These are phyloP conservation scores for Allygus modestus DNA, from an alignment of 2,888 invertebrate species.

Conservation along the genomic window DNA sequence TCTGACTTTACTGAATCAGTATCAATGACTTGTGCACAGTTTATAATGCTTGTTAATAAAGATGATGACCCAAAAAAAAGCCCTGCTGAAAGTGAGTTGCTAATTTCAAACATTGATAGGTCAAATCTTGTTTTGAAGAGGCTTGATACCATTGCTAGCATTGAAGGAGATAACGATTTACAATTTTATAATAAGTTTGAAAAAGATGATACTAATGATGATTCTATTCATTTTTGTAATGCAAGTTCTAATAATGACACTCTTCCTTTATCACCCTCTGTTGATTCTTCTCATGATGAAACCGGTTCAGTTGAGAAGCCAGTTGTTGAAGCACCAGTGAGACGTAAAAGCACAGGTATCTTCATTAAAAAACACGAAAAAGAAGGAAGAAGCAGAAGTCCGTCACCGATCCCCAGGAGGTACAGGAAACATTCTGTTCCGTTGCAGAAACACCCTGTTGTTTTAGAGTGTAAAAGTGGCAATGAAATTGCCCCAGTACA, in stretches of 20 bases:
- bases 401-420: conserved; percentile 40
- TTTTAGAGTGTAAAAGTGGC: neutral
- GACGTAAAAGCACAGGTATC: conserved; percentile 22
- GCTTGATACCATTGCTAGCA: conserved; percentile 23
- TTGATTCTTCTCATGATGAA: neutral
- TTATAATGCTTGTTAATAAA: conserved; percentile 5
- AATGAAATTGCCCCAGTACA: neutral
- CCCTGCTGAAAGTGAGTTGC: neutral
- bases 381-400: conserved; percentile 49
- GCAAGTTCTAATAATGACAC: neutral
- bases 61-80: neutral
- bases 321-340: neutral
- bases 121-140: neutral
- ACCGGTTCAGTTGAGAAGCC: neutral
- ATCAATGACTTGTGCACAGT: neutral
- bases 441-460: neutral
- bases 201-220: neutral
- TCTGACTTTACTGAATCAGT: neutral
- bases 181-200: neutral
- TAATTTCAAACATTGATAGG: neutral
- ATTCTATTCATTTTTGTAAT: neutral
- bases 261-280: neutral
- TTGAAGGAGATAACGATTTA: conserved; percentile 1
- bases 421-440: conserved; percentile 38
- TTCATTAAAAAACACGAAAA: conserved; percentile 38